Evolutionary conservation across 2,113 vertebrate genomes (phyloP).

Genomic region (Apodemus sylvaticus): DNA sequence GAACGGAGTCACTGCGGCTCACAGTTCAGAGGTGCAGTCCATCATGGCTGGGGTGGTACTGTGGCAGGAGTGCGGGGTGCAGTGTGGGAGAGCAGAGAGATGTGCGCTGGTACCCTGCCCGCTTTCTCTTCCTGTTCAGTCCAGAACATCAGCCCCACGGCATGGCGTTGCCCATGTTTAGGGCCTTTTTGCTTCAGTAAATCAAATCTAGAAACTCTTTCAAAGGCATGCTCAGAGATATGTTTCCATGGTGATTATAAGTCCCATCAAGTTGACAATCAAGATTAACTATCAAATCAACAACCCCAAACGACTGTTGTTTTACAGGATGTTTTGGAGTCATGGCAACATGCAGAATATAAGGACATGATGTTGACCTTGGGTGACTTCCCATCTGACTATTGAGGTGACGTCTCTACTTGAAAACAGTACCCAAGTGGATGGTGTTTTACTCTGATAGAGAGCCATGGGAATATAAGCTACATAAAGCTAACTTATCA

Average conservation of each 20-base stretch:
- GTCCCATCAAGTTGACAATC: not conserved
- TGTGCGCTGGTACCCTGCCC: accelerated
- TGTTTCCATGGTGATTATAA: not conserved
- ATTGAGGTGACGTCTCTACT: not conserved
- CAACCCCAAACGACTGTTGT: not conserved
- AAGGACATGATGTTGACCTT: not conserved
- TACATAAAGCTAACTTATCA: not conserved
- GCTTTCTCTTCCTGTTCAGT: not conserved
- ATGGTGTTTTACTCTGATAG: constrained; percentile 6
- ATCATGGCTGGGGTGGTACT: too few species aligned
- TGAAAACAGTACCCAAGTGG: constrained; percentile 17
- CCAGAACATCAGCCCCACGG: not conserved
- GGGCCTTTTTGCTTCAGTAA: not conserved
- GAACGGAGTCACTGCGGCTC: not conserved
- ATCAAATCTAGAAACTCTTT: not conserved
- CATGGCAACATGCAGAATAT: not conserved
- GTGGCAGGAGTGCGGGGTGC: not conserved
- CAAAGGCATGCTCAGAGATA: not conserved
- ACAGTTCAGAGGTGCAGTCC: not conserved
- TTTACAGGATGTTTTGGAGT: constrained; percentile 17
- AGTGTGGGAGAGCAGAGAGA: not conserved
- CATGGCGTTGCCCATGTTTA: not conserved
- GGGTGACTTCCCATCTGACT: not conserved
- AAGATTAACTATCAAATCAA: not conserved
- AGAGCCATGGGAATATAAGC: constrained; percentile 35